Evolutionary conservation across 2,888 invertebrate species (phyloP), one percentile per base, ranked within the genome.

Genomic region (Protonemura montana): DNA sequence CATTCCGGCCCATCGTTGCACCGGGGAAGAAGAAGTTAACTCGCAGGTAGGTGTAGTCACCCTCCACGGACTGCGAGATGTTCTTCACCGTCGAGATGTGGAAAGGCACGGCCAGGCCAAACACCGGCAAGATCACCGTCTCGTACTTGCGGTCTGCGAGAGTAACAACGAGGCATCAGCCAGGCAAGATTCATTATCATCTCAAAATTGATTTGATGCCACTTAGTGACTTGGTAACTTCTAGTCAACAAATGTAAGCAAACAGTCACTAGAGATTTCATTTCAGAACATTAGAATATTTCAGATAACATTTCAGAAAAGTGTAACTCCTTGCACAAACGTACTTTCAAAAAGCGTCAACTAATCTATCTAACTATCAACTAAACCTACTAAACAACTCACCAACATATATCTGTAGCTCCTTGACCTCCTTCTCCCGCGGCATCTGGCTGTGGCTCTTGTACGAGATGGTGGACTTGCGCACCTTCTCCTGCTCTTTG

Each of bases 1-100:
- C 99, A 89, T 97, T 97, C 87, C 97, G 94, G 0, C 98, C 98
- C 94, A 99, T 97, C 0, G 99, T 97, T 16, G 98, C 97, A 27
- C 99, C 99, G 42, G 99, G 99, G 92, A 99, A 98, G 92, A 98
- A 99, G 92, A 99, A 99, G 92, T 99, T 99, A 90, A 99, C 97
- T 91, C 97, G 95, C 89, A 99, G 94, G 92, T 99, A 99, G 0
- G 99, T 99, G 92, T 98, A 99, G 91, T 99, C 99, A 5, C 99
- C 98, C 92, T 99, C 99, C 21, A 99, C 98, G 0, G 98, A 98
- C 92, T 98, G 98, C 0, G 98, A 98, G 90, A 99, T 98, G 91
- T 99, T 99, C 93, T 99, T 99, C 86, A 99, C 98, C 6, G 98
- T 99, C 3, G 99, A 98, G 91, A 99, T 99, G 91, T 99, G 99